phyloP scores from a whole-genome alignment of 2,113 vertebrate species.

The Pavo muticus region DNA sequence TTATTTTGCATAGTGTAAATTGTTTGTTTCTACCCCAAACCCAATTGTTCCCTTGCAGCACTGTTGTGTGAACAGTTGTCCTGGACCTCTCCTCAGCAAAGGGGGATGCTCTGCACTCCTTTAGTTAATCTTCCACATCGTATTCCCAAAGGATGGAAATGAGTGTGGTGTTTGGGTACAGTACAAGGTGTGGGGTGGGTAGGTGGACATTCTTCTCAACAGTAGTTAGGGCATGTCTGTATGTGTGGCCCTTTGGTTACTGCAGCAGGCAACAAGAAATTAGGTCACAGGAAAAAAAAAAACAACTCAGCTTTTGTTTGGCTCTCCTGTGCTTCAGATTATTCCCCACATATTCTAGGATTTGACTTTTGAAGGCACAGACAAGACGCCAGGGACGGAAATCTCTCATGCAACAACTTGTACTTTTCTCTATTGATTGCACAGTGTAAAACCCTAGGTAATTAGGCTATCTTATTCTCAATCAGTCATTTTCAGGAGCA shows the following conservation, averaged over 20 bases:
- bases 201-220: not conserved
- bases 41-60: not conserved
- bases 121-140: not conserved
- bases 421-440: constrained; percentile 27
- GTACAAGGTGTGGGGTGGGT: not conserved
- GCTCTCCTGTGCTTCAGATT: not conserved
- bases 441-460: constrained; percentile 10
- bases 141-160: not conserved
- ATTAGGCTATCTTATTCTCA: constrained; percentile 14
- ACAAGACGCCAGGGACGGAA: not conserved
- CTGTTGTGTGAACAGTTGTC: not conserved
- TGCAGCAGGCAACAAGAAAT: not conserved
- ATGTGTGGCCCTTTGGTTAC: not conserved
- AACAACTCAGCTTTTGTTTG: not conserved
- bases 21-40: not conserved
- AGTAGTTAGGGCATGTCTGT: not conserved
- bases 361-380: constrained; percentile 13
- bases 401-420: not conserved
- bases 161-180: not conserved
- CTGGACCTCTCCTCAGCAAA: not conserved
- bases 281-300: not conserved
- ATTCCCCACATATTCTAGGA: not conserved
- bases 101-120: not conserved
- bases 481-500: constrained; percentile 54
- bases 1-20: not conserved